Evolutionary conservation across 2,797 vertebrate species (phyloP).

Genomic region (Monodelphis domestica): DNA sequence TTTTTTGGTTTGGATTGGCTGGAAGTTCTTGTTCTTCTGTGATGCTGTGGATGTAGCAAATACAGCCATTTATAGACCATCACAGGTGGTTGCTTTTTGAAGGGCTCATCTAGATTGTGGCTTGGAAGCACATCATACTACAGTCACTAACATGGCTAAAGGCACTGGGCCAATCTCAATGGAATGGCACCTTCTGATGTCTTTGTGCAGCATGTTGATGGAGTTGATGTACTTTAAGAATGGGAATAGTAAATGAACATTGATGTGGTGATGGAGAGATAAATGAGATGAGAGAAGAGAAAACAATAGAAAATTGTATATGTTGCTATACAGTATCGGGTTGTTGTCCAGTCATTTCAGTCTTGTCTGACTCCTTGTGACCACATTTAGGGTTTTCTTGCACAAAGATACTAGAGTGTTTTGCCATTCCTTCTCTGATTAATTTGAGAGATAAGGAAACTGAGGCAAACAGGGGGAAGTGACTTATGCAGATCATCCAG

Average conservation of each 20-base stretch:
- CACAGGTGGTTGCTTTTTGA: not conserved
- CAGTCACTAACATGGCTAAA: not conserved
- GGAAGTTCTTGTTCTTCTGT: not conserved
- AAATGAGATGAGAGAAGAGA: not conserved
- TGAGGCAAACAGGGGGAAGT: too few relatives aligned
- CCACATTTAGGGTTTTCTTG: too few relatives aligned
- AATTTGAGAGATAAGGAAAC: too few relatives aligned
- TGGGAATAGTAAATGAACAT: not conserved
- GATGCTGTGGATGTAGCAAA: not conserved
- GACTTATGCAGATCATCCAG: too few relatives aligned
- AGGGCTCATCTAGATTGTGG: not conserved
- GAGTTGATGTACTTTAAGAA: not conserved
- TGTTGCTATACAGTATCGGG: not conserved
- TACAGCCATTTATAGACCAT: not conserved
- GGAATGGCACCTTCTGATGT: not conserved
- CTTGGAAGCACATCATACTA: not conserved
- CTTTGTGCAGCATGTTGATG: not conserved
- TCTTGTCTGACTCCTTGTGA: too few relatives aligned
- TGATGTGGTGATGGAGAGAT: not conserved
- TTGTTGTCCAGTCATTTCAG: too few relatives aligned
- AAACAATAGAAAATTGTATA: not conserved
- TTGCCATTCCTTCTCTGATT: too few relatives aligned
- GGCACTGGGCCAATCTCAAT: not conserved
- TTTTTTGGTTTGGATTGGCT: not conserved
- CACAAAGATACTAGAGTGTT: too few relatives aligned